These are phyloP conservation scores for Sebastiscus albofasciatus DNA, from an alignment of 2,797 vertebrate genomes.

Conservation along the genomic window DNA sequence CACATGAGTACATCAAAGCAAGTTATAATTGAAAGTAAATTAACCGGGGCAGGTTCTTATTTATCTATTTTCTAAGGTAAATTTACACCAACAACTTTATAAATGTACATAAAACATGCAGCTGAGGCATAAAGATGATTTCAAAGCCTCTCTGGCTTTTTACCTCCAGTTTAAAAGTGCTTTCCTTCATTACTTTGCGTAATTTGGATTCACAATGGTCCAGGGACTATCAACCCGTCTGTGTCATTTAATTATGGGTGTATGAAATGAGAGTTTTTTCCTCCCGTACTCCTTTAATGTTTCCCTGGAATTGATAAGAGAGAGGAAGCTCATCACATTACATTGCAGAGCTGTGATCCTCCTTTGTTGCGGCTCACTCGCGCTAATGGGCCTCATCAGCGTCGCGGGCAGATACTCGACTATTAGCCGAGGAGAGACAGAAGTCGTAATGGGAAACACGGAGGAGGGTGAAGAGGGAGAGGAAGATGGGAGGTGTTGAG, in stretches of 20 bases:
- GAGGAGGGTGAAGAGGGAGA: not conserved
- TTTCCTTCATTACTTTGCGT: slow-evolving; percentile 70
- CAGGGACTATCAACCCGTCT: slow-evolving; percentile 78
- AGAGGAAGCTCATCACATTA: slow-evolving; percentile 84
- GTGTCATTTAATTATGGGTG: slow-evolving; percentile 89
- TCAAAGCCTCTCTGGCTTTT: slow-evolving; percentile 31
- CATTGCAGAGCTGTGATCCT: slow-evolving; percentile 82
- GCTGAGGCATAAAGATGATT: slow-evolving; percentile 16
- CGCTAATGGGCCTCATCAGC: slow-evolving; percentile 87
- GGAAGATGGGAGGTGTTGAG: not conserved
- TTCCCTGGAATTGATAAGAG: slow-evolving; percentile 83
- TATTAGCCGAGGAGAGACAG: slow-evolving; percentile 85
- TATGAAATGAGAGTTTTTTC: slow-evolving; percentile 84
- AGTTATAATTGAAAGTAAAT: slow-evolving; percentile 7
- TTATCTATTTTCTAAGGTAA: not conserved
- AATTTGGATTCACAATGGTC: slow-evolving; percentile 73
- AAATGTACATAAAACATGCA: not conserved
- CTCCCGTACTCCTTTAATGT: slow-evolving; percentile 76
- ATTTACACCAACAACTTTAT: not conserved
- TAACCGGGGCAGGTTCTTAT: not conserved
- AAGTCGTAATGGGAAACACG: slow-evolving; percentile 66
- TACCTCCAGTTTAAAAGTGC: slow-evolving; percentile 42
- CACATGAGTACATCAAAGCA: slow-evolving; percentile 18
- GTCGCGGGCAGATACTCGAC: slow-evolving; percentile 85
- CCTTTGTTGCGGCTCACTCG: slow-evolving; percentile 84